These are phyloP conservation scores for Alentia gelatinosa DNA, from an alignment of 2,888 invertebrate species.

Conservation along the genomic window DNA sequence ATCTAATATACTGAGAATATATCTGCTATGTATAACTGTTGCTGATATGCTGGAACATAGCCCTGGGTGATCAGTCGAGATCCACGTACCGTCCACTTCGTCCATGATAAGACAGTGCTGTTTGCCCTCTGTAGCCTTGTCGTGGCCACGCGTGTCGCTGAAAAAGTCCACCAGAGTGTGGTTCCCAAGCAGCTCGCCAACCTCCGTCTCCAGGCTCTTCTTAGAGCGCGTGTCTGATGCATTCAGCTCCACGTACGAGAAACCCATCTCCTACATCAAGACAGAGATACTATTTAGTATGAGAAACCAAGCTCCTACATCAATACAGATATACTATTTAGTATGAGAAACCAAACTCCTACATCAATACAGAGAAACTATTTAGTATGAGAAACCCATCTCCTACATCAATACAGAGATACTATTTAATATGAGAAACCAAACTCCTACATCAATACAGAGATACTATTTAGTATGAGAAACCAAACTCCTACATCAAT, in stretches of 20 bases:
- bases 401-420: slow-evolving; percentile 84
- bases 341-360: no score
- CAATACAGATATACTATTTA: no score
- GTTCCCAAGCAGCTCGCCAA: slow-evolving; percentile 89
- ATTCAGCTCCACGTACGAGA: slow-evolving; percentile 95
- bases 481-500: no score
- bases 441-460: no score
- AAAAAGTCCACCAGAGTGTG: slow-evolving; percentile 77
- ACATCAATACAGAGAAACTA: no score
- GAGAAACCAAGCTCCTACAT: no score
- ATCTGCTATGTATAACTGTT: no score
- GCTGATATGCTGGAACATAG: no score
- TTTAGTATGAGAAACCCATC: slow-evolving; percentile 91
- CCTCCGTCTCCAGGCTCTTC: slow-evolving; percentile 90
- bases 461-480: no score
- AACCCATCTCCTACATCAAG: slow-evolving; percentile 87
- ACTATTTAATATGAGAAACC: background rate
- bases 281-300: no score
- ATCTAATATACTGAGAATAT: no score
- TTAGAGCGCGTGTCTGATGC: slow-evolving; percentile 98
- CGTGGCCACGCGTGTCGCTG: slow-evolving; percentile 60
- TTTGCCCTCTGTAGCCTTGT: slow-evolving; percentile 58
- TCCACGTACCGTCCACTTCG: slow-evolving; percentile 98
- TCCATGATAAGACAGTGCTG: slow-evolving; percentile 99
- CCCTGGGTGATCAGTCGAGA: background rate